A percentile compares a stretch with the other conserved stretches of the same genome.
These are phyloP conservation scores for Aurelia sp. DNA, from an alignment of 30 jellyfish, hydroid and myxozoan species.

Conservation along the genomic window DNA sequence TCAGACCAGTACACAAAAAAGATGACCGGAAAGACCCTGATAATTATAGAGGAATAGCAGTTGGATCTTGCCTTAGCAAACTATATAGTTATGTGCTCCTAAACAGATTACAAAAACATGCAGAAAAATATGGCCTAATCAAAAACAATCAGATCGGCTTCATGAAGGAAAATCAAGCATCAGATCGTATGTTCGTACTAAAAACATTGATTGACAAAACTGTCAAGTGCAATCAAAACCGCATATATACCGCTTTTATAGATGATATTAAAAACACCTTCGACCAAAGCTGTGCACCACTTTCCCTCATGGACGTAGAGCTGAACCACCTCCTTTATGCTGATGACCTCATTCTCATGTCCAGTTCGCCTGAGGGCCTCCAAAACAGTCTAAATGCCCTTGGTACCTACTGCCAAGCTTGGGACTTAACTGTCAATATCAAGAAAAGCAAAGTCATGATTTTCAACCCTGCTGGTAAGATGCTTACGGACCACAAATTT, in stretches of 20 bases:
- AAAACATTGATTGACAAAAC: conserved; percentile 34
- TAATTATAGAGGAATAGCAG: conserved; percentile 15
- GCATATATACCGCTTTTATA: not conserved
- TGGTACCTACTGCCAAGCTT: conserved; percentile 1
- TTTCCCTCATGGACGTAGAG: not conserved
- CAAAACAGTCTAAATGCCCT: not conserved
- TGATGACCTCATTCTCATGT: not conserved
- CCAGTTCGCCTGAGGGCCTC: not conserved
- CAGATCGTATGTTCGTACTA: conserved; percentile 20
- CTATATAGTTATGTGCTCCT: conserved; percentile 3
- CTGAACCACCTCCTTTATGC: not conserved
- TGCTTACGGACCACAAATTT: conserved; percentile 2
- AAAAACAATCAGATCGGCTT: conserved; percentile 24
- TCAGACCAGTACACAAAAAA: not conserved
- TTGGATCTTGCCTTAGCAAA: conserved; percentile 30
- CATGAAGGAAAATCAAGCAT: conserved; percentile 10
- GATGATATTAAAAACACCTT: not conserved
- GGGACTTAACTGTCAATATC: conserved; percentile 22
- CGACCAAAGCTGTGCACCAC: conserved; percentile 8
- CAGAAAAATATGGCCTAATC: not conserved
- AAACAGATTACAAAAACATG: not conserved
- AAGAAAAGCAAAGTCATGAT: conserved; percentile 10
- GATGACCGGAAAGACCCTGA: conserved; percentile 20
- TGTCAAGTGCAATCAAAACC: not conserved
- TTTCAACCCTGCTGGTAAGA: conserved; percentile 6